A percentile compares a stretch with the other conserved stretches of the same genome.
phyloP scores from a whole-genome alignment of 2,888 invertebrate genomes.

The Euplagia quadripunctaria region DNA sequence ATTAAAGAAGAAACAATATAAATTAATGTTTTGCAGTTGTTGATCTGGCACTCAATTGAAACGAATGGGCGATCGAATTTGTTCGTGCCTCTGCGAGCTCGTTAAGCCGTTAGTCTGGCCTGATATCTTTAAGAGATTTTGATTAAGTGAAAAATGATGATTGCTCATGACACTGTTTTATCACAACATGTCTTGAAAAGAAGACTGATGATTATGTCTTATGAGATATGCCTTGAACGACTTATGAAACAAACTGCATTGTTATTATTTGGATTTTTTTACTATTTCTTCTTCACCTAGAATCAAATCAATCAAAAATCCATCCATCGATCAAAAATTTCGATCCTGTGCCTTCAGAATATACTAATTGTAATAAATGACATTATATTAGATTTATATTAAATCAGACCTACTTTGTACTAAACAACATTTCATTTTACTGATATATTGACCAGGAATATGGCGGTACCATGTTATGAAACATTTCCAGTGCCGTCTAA shows the following conservation, averaged over 20 bases:
- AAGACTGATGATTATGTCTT: constrained; percentile 15
- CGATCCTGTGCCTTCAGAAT: background rate
- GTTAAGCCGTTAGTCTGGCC: constrained; percentile 20
- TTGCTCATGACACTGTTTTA: constrained; percentile 23
- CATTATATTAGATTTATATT: background rate
- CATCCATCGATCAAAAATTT: background rate
- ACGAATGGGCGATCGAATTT: constrained; percentile 38
- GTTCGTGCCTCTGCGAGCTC: constrained; percentile 17
- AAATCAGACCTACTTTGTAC: background rate
- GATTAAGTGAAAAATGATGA: constrained; percentile 25
- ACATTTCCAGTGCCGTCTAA: background rate
- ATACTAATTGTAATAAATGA: background rate
- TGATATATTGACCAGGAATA: background rate
- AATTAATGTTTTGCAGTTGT: constrained; percentile 29
- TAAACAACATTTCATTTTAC: background rate
- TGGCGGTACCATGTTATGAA: background rate
- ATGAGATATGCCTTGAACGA: constrained; percentile 8
- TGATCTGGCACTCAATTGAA: constrained; percentile 38
- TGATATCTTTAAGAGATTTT: constrained; percentile 23
- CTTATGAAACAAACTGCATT: background rate
- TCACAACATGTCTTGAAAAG: constrained; percentile 14
- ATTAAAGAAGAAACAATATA: constrained; percentile 24
- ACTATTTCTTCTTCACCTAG: background rate
- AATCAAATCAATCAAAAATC: too few species aligned
- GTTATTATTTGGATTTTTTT: background rate